phyloP scores from a whole-genome alignment of 35 echinoderm and acorn worm genomes.

The Heliocidaris tuberculata region DNA sequence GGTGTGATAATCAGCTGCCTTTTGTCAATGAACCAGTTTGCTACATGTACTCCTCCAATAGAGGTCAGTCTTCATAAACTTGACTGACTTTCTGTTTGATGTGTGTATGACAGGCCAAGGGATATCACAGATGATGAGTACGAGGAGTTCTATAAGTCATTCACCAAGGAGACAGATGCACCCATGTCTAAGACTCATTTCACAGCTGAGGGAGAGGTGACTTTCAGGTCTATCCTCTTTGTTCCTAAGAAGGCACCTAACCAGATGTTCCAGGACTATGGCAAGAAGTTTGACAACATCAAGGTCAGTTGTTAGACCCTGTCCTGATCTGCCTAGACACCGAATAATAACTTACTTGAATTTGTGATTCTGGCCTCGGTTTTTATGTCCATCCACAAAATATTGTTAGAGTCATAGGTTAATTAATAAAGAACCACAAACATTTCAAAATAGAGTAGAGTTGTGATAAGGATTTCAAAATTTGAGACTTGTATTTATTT shows the following conservation, averaged over 20 bases:
- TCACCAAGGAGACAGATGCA: constrained; percentile 86
- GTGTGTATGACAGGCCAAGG: constrained; percentile 60
- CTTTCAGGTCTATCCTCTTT: constrained; percentile 96
- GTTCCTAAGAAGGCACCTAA: constrained; percentile 78
- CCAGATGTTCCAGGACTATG: constrained; percentile 98
- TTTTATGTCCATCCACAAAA: not conserved
- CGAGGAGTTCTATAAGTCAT: constrained; percentile 90
- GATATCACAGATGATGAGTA: constrained; percentile 97
- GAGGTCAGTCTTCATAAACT: too few species aligned
- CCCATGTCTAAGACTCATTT: constrained; percentile 95
- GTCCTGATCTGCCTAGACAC: not conserved
- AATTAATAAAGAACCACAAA: too few species aligned
- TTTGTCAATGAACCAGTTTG: too few species aligned
- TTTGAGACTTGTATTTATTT: too few species aligned
- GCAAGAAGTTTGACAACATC: constrained; percentile 94
- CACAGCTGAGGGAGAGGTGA: constrained; percentile 95
- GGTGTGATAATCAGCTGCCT: too few species aligned
- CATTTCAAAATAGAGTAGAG: too few species aligned
- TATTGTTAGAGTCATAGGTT: too few species aligned
- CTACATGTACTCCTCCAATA: too few species aligned
- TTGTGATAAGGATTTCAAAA: too few species aligned
- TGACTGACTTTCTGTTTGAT: too few species aligned
- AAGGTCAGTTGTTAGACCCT: constrained; percentile 61
- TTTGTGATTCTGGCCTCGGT: not conserved
- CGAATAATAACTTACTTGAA: not conserved